These are phyloP conservation scores for Tenualosa thibaudeaui DNA, from an alignment of 2,797 vertebrate species.

Conservation along the genomic window DNA sequence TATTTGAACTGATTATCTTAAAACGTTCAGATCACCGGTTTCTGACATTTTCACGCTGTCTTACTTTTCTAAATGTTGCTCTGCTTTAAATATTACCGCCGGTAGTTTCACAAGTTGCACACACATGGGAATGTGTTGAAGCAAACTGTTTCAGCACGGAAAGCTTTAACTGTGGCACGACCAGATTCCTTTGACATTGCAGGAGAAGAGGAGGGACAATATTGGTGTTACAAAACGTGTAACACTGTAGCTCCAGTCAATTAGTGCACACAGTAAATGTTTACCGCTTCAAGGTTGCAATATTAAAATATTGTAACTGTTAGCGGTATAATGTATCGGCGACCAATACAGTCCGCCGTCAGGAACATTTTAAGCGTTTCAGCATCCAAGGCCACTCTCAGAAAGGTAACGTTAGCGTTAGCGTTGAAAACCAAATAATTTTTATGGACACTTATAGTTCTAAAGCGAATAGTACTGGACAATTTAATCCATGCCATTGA, in stretches of 20 bases:
- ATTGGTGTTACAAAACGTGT: slow-evolving; percentile 57
- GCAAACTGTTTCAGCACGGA: slow-evolving; percentile 43
- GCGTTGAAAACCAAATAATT: not conserved
- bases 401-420: slow-evolving; percentile 64
- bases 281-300: slow-evolving; percentile 48
- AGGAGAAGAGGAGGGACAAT: slow-evolving; percentile 44
- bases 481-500: not conserved
- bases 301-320: slow-evolving; percentile 35
- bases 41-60: not conserved
- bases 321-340: slow-evolving; percentile 71
- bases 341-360: slow-evolving; percentile 66
- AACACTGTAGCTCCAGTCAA: slow-evolving; percentile 18
- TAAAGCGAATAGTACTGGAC: not conserved
- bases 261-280: slow-evolving; percentile 22
- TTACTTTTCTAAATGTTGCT: not conserved
- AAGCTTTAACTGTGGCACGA: slow-evolving; percentile 47
- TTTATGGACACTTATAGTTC: not conserved
- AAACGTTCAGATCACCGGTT: not conserved
- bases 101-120: not conserved
- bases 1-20: not conserved
- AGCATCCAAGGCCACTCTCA: slow-evolving; percentile 54
- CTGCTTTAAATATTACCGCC: not conserved
- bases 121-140: not conserved
- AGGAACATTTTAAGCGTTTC: slow-evolving; percentile 52
- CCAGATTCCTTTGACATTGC: slow-evolving; percentile 75